These are phyloP conservation scores for Druon quercuslanigerum DNA, from an alignment of 1,140 invertebrate genomes.

Conservation along the genomic window DNA sequence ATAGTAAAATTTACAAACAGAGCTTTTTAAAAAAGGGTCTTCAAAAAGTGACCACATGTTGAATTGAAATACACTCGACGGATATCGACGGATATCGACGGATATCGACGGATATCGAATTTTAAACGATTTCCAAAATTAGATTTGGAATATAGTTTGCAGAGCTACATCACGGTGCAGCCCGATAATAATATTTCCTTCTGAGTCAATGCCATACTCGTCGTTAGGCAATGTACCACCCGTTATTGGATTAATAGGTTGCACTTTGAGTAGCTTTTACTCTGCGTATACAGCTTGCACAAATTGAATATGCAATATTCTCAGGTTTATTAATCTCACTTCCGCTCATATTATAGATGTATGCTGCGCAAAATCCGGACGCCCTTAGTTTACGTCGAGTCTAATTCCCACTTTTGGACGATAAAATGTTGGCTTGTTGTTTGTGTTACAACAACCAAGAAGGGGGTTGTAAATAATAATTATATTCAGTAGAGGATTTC, in stretches of 20 bases:
- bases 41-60: too few species aligned
- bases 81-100: not conserved
- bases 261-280: conserved; percentile 28
- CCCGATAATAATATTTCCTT: not conserved
- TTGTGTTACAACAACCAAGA: not conserved
- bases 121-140: not conserved
- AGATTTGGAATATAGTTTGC: not conserved
- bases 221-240: conserved; percentile 10
- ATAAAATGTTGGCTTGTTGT: conserved; percentile 4
- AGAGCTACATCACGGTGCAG: not conserved
- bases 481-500: not conserved
- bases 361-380: conserved; percentile 8
- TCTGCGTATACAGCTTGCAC: not conserved
- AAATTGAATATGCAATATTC: conserved; percentile 27
- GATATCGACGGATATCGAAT: not conserved
- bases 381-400: conserved; percentile 9
- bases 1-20: too few species aligned
- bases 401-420: conserved; percentile 2
- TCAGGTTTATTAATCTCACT: conserved; percentile 24
- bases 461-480: conserved; percentile 2
- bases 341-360: conserved; percentile 16
- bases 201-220: conserved; percentile 3
- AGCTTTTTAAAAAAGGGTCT: too few species aligned
- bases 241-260: conserved; percentile 26
- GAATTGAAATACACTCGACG: too few species aligned